These are phyloP conservation scores for Lysandra bellargus DNA, from an alignment of 2,888 invertebrate species.

Conservation along the genomic window DNA sequence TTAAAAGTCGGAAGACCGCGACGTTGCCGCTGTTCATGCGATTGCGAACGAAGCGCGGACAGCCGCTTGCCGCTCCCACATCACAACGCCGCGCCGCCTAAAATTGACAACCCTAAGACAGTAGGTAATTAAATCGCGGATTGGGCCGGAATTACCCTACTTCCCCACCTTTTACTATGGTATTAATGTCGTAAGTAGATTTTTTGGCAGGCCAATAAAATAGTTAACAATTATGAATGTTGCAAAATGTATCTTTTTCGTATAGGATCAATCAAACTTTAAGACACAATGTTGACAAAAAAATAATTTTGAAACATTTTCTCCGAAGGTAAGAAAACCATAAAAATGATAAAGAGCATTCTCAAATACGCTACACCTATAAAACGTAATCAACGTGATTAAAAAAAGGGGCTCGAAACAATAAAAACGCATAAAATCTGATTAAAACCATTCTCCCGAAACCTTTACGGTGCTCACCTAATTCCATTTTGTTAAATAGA, in stretches of 20 bases:
- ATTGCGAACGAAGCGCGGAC: too few species aligned
- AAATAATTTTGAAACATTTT: not conserved
- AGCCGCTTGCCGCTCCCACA: too few species aligned
- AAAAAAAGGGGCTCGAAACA: slow-evolving; percentile 17
- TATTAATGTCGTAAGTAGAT: not conserved
- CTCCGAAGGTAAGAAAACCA: not conserved
- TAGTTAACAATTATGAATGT: not conserved
- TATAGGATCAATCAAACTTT: not conserved
- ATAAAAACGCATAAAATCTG: slow-evolving; percentile 12
- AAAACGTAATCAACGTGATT: slow-evolving; percentile 21
- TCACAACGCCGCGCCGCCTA: too few species aligned
- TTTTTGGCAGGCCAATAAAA: not conserved
- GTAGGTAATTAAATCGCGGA: too few species aligned
- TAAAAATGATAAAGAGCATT: not conserved
- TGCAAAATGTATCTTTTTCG: not conserved
- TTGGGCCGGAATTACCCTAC: too few species aligned
- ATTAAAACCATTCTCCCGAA: slow-evolving; percentile 24
- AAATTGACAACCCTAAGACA: too few species aligned
- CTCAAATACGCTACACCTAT: slow-evolving; percentile 1
- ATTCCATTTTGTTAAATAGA: slow-evolving; percentile 29
- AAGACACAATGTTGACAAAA: not conserved
- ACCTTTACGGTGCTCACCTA: slow-evolving; percentile 20
- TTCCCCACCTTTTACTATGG: too few species aligned
- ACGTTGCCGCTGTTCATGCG: too few species aligned
- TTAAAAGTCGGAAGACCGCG: too few species aligned